Evolutionary conservation across 2,113 vertebrate species (phyloP).

Genomic region (Gambusia holbrooki): DNA sequence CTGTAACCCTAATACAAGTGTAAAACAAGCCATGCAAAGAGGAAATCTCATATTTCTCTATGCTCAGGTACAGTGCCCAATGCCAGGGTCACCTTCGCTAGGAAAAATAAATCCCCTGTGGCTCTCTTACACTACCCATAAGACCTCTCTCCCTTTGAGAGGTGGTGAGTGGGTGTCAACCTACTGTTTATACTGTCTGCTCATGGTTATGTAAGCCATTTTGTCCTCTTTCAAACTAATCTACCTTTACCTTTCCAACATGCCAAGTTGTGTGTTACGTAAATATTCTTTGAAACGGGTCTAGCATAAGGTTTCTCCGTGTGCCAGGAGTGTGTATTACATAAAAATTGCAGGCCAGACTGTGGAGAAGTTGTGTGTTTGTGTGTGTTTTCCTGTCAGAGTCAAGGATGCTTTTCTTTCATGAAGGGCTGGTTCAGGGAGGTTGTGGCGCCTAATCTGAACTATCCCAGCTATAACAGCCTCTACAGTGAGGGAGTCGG

Average conservation of each 20-base stretch:
- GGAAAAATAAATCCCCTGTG: constrained; percentile 69
- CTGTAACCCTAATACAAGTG: constrained; percentile 67
- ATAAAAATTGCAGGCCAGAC: constrained; percentile 72
- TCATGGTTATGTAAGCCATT: constrained; percentile 73
- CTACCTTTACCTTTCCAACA: constrained; percentile 70
- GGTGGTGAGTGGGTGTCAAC: constrained; percentile 73
- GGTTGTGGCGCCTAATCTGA: constrained; percentile 66
- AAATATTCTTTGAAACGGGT: constrained; percentile 65
- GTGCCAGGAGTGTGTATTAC: constrained; percentile 66
- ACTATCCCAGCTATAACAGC: constrained; percentile 63
- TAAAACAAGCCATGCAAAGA: constrained; percentile 66
- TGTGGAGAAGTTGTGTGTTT: constrained; percentile 34
- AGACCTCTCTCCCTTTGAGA: constrained; percentile 70
- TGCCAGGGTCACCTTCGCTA: constrained; percentile 75
- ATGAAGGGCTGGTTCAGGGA: constrained; percentile 65
- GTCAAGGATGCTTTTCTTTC: constrained; percentile 73
- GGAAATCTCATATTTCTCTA: constrained; percentile 77
- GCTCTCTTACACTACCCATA: constrained; percentile 69
- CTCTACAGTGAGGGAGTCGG: constrained; percentile 60
- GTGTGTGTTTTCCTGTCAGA: constrained; percentile 32
- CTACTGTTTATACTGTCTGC: constrained; percentile 79
- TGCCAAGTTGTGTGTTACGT: constrained; percentile 67
- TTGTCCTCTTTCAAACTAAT: constrained; percentile 68
- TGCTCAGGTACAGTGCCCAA: constrained; percentile 73
- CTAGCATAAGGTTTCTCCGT: constrained; percentile 50